These are phyloP conservation scores for Myzus persicae DNA, from an alignment of 1,140 invertebrate genomes.

Conservation along the genomic window DNA sequence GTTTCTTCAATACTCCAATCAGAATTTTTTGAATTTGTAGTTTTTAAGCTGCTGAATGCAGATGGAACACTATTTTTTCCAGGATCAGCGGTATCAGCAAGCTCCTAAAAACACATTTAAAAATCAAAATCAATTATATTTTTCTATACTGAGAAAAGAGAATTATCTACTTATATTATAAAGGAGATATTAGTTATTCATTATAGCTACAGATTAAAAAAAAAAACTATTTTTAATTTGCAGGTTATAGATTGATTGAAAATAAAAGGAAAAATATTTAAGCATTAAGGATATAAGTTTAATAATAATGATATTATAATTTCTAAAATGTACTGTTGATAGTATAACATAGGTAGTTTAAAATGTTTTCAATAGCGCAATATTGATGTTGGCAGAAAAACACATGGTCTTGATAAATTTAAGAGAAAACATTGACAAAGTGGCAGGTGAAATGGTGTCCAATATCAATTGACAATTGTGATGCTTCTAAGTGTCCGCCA, in stretches of 20 bases:
- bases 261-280: neutral
- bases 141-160: neutral
- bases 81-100: slow-evolving; percentile 27
- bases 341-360: neutral
- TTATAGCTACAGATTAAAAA: neutral
- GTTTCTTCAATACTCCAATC: slow-evolving; percentile 25
- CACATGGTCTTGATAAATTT: slow-evolving; percentile 43
- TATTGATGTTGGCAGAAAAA: slow-evolving; percentile 37
- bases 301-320: neutral
- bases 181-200: slow-evolving; percentile 30
- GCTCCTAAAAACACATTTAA: slow-evolving; percentile 51
- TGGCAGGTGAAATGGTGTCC: neutral
- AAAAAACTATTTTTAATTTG: neutral
- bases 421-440: slow-evolving; percentile 26
- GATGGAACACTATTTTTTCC: neutral
- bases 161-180: slow-evolving; percentile 6
- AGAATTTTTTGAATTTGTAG: slow-evolving; percentile 5
- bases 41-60: slow-evolving; percentile 11
- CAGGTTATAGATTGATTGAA: neutral
- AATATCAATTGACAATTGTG: neutral
- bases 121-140: slow-evolving; percentile 21
- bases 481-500: neutral
- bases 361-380: neutral
- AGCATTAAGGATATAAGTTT: neutral
- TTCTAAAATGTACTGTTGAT: slow-evolving; percentile 27